Evolutionary conservation across 2,888 invertebrate species (phyloP), one percentile per base, ranked within the genome.

Genomic region (Deilephila elpenor): DNA sequence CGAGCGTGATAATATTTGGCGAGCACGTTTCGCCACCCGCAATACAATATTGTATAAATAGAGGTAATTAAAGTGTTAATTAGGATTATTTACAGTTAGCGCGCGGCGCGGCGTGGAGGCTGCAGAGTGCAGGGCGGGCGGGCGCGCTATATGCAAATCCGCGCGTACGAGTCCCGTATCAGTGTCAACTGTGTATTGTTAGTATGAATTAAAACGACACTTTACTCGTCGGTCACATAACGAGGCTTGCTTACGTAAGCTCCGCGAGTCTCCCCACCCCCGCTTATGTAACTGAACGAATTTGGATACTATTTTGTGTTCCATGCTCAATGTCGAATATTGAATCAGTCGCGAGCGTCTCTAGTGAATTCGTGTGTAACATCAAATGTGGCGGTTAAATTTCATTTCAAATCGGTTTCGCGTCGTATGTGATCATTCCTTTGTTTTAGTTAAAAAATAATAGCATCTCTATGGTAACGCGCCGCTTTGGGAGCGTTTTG

Each of bases 241-340:
- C 83, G 86, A 89, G 90, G 84, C 88, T 80, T 78, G 85, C 91
- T 93, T 93, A 93, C 93, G 93, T 93, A 93, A 93, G 91, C 89
- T 83, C 84, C 80, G 79, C 80, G 78, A 83, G 80, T 81, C 81
- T 84, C 89, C 87, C 88, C 91, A 83, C 89, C 91, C 88, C 87
- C 88, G 87, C 89, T 93, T 93, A 93, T 91, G 89, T 93, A 93
- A 93, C 93, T 88, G 84, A 75, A 84, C 87, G 87, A 87, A 88
- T 91, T 67, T 84, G 81, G 81, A 81, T 78, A 75, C 79, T 85
- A 82, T 86, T 87, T 87, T 86, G 87, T 86, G 84, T 83, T 82
- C 82, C 78, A 80, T 78, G 44, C 6, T 67, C 51, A 51, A 67
- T 67, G 67, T 51, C 67, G 51, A 51, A 51, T 44, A 64, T 44